Percentiles rank a stretch among this genome's conserved stretches.
phyloP scores from a whole-genome alignment of 2,113 vertebrate species.

The Salvator merianae region DNA sequence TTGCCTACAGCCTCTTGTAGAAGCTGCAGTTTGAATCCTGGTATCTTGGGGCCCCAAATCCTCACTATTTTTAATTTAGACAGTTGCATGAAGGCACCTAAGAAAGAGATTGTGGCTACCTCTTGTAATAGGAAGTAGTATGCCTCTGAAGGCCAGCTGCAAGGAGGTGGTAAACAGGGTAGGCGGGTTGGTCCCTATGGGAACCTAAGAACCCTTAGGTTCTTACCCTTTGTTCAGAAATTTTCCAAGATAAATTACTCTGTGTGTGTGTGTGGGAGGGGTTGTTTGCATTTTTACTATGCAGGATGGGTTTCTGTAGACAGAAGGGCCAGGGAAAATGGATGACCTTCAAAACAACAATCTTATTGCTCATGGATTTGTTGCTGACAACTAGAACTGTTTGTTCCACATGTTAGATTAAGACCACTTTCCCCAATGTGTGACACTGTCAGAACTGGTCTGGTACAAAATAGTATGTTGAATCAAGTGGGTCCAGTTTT shows the following conservation, averaged over 20 bases:
- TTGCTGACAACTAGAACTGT: background rate
- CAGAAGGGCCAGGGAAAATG: background rate
- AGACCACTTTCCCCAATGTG: background rate
- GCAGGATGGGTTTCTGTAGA: background rate
- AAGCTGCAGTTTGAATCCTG: background rate
- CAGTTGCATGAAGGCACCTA: no score
- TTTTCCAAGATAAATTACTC: background rate
- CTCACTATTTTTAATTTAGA: no score
- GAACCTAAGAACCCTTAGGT: no score
- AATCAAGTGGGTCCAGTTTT: slow-evolving; percentile 13
- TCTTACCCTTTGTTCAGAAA: background rate
- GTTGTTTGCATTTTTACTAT: accelerated
- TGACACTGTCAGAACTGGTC: background rate
- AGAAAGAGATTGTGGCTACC: no score
- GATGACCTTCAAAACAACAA: background rate
- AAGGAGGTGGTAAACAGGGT: no score
- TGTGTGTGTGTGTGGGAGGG: no score
- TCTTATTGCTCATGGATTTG: background rate
- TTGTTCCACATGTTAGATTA: slow-evolving; percentile 6
- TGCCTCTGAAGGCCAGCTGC: no score
- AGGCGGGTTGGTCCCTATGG: no score
- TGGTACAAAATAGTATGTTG: background rate
- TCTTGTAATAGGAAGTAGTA: no score
- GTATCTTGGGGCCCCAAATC: background rate
- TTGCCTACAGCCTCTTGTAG: background rate